Base-by-base conservation (phyloP, 2,113 vertebrate species). In the Centropus unirufus region DNA sequence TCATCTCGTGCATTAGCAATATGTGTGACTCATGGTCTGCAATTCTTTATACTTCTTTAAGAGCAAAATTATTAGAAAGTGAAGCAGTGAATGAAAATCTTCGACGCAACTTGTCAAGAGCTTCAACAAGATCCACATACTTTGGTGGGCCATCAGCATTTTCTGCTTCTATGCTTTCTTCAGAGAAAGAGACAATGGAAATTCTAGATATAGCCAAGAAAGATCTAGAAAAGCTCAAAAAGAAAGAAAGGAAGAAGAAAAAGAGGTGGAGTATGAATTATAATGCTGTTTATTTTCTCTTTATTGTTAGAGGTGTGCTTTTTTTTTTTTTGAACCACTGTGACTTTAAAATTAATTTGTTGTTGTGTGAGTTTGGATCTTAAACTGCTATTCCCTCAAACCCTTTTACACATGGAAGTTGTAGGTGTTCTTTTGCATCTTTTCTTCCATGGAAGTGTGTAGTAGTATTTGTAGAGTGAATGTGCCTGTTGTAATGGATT, bases 161-260 rank as follows among this genome's bases (percentile, higher is more conserved):
- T 95, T 97, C 99, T 61, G 47, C 98, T 6, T 92, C 98, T 34
- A 89, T 98, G 73, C 89, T 97, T 92, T 76, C 98, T 92, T 92
- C 99, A 0, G 99, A 99, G 93, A 99, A 98, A 78, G 99, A 99
- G 92, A 98, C 99, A 30, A 98, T 97, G 52, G 99, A 99, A 67
- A 98, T 99, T 82, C 98, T 99, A 73, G 98, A 99, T 96, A 97
- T 99, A 95, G 99, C 99, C 84, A 99, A 99, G 97, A 99, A 98
- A 87, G 98, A 99, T 91, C 97, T 99, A 97, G 98, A 99, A 97
- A 99, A 99, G 84, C 98, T 99, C 90, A 99, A 99, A 96, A 99
- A 98, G 96, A 99, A 98, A 92, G 99, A 99, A 97, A 99, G 96
- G 95, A 99, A 98, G 97, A 99, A 99, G 98, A 99, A 99, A 83